Evolutionary conservation across 2,797 vertebrate species (phyloP), one percentile per base, ranked within the genome.

Genomic region (Syngnathus rostellatus): DNA sequence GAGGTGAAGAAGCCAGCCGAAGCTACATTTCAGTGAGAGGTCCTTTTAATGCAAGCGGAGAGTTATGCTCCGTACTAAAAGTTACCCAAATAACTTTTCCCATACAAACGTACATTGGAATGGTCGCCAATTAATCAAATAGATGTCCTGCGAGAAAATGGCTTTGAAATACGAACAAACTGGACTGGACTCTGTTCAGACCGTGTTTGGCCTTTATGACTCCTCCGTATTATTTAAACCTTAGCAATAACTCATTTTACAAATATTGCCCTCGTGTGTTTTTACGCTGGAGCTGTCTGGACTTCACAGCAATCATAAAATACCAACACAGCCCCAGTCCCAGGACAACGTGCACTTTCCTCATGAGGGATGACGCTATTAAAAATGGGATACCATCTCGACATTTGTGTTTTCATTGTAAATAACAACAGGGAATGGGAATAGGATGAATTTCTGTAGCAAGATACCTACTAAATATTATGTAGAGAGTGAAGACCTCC

Each of bases 231-330:
- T 31, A 31, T 31, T 54, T 54, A 11, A 23, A 10, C 51, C 23
- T 12, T n/a, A 10, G 41, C 40, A 41, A 61, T 8, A 45, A 21
- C n/a, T 54, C 45, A n/a, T 62, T 38, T 63, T 68, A 51, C 66
- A 43, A 71, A 67, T 39, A 64, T 54, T 1, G 45, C 50, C 17
- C 1, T 16, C 60, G 40, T 78, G 68, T 63, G 68, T 73, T 70
- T 72, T 51, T 62, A 65, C 58, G 68, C 51, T 2, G 70, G 76
- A 72, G 75, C 66, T 68, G 16, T 65, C 59, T 48, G 41, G 63
- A 66, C 81, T 85, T 86, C 81, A 85, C 77, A 83, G 77, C 77
- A 83, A 84, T 88, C 84, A 86, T 66, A 81, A 65, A 73, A 68
- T 68, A 31, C 31, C 0, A 31, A 31, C 31, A 31, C 31, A 63